A percentile compares a stretch with the other conserved stretches of the same genome.
phyloP scores from a whole-genome alignment of 2,888 invertebrate species.

The Crossocerus cetratus region DNA sequence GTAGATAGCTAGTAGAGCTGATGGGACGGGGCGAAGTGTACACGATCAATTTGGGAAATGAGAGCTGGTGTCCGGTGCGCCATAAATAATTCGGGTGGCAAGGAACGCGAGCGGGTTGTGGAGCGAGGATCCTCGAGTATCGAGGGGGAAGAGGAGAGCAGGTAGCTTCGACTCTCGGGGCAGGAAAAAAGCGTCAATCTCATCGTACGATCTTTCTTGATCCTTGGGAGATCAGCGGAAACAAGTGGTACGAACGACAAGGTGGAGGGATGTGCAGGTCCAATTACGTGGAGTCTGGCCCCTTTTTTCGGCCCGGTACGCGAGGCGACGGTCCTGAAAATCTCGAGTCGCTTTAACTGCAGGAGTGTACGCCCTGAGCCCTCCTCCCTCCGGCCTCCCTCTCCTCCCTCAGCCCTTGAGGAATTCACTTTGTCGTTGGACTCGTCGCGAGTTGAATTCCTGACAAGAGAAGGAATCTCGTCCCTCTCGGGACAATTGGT shows the following conservation, averaged over 20 bases:
- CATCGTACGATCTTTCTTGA: slow-evolving; percentile 50
- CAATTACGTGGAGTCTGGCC: slow-evolving; percentile 47
- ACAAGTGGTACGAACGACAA: slow-evolving; percentile 55
- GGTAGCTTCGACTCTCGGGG: slow-evolving; percentile 34
- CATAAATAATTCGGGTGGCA: slow-evolving; percentile 10
- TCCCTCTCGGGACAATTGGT: slow-evolving; percentile 56
- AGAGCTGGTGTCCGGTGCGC: too few relatives aligned
- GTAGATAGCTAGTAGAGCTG: too few relatives aligned
- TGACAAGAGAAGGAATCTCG: slow-evolving; percentile 63
- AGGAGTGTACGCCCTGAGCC: slow-evolving; percentile 21
- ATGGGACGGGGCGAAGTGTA: too few relatives aligned
- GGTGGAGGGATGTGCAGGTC: slow-evolving; percentile 50
- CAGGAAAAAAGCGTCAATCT: slow-evolving; percentile 49
- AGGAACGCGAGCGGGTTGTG: slow-evolving; percentile 28
- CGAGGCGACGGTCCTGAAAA: slow-evolving; percentile 21
- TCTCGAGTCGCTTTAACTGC: slow-evolving; percentile 41
- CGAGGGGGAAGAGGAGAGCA: neutral
- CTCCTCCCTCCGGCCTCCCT: slow-evolving; percentile 44
- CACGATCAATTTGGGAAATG: too few relatives aligned
- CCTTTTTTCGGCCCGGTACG: slow-evolving; percentile 32
- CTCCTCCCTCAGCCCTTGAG: slow-evolving; percentile 48
- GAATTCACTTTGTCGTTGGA: slow-evolving; percentile 56
- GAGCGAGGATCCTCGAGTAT: slow-evolving; percentile 34
- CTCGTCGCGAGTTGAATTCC: slow-evolving; percentile 60
- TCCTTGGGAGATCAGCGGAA: slow-evolving; percentile 37